Conservation (phyloP, 2,113 vertebrate genomes). For the Morone saxatilis region DNA sequence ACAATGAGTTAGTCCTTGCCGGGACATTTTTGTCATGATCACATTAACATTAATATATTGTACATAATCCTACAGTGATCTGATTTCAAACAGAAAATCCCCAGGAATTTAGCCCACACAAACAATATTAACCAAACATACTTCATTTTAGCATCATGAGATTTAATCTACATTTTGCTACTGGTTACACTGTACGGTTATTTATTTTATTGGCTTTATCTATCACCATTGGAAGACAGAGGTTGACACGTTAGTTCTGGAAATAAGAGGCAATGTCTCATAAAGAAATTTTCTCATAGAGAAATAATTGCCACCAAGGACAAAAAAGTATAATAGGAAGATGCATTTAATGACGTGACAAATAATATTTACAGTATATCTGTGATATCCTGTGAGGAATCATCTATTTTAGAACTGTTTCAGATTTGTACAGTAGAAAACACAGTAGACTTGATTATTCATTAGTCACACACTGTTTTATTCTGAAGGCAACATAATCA, state of each 20-base stretch:
- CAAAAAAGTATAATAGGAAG: neutral
- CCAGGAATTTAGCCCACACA: neutral
- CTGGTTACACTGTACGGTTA: neutral
- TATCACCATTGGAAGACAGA: neutral
- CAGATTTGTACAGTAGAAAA: neutral
- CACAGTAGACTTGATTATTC: neutral
- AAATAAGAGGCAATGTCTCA: neutral
- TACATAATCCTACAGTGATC: neutral
- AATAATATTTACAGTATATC: neutral
- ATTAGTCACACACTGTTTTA: conserved; percentile 20
- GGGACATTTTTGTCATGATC: neutral
- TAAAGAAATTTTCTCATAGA: neutral
- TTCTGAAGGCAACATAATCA: neutral
- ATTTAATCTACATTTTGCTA: neutral
- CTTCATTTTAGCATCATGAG: no score
- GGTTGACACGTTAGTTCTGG: neutral
- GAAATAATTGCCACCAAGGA: neutral
- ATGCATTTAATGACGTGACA: neutral
- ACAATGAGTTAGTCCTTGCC: no score
- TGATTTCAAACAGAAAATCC: neutral
- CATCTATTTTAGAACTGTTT: neutral
- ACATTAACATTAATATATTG: neutral
- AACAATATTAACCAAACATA: neutral
- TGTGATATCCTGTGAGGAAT: neutral
- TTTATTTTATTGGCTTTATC: neutral